These are phyloP conservation scores for Choristoneura fumiferana DNA, from an alignment of 1,140 invertebrate genomes.

Conservation along the genomic window DNA sequence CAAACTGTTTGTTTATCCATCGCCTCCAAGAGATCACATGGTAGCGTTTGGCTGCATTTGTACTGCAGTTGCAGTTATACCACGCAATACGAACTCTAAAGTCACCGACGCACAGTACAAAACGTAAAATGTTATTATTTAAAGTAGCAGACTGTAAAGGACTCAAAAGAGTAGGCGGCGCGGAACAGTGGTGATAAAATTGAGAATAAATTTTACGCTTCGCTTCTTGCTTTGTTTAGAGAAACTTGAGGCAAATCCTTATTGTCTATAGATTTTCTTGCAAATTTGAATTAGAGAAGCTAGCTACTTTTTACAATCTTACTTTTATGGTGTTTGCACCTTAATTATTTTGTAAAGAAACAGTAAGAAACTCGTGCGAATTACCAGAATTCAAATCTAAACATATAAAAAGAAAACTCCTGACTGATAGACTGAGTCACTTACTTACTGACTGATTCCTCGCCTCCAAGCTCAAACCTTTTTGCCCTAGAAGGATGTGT, in stretches of 20 bases:
- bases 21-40: background rate
- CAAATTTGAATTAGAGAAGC: background rate
- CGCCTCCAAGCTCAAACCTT: too few relatives aligned
- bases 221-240: conserved; percentile 12
- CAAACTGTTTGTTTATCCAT: background rate
- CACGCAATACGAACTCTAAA: background rate
- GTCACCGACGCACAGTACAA: too few relatives aligned
- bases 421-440: too few relatives aligned
- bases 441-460: too few relatives aligned
- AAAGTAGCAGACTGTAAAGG: conserved; percentile 1
- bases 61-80: background rate
- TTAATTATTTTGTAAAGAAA: too few relatives aligned
- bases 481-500: too few relatives aligned
- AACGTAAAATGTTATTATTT: too few relatives aligned
- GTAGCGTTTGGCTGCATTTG: background rate
- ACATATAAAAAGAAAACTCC: too few relatives aligned
- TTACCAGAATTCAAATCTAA: too few relatives aligned
- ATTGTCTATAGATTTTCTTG: conserved; percentile 11
- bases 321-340: too few relatives aligned
- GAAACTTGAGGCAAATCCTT: conserved; percentile 11
- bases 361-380: too few relatives aligned
- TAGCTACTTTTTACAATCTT: too few relatives aligned
- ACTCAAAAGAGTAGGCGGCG: background rate
- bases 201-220: conserved; percentile 11
- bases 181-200: conserved; percentile 1